Evolutionary conservation across 2,888 invertebrate genomes (phyloP), one percentile per base, ranked within the genome.

Genomic region (Drosophila birchii): DNA sequence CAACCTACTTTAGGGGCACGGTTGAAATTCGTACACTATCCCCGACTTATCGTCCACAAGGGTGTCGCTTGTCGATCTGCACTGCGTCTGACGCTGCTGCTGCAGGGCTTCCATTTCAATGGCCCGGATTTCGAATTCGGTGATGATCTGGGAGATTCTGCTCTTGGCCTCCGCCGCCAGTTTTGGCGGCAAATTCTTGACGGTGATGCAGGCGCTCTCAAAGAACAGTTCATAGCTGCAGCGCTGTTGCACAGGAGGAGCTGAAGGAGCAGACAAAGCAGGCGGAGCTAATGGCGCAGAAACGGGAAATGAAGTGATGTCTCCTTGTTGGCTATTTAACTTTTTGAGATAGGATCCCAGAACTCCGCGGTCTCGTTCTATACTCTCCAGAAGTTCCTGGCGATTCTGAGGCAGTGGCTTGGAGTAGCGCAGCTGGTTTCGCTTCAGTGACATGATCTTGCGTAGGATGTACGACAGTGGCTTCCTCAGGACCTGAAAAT

Each of bases 141-240:
- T 86, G 38, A 90, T 80, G 20, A 90, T 81, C 49, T 90, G 91
- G 0, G 90, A 90, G 18, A 90, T 84, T 26, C 88, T 83, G 59
- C 81, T 89, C 57, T 90, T 90, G 5, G 89, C 87, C 60, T 91
- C 91, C 0, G 91, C 86, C 0, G 90, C 91, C 54, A 90, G 43
- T 71, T 90, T 90, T 1, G 90, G 90, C 5, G 90, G 90, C 41
- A 90, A 73, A 6, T 69, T 75, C 64, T 91, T 90, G 20, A 91
- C 89, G 47, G 84, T 86, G 49, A 90, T 82, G 63, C 91, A 87
- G 5, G 89, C 88, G 29, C 91, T 91, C 54, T 91, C 91, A 26
- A 90, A 90, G 49, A 91, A 90, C 59, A 90, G 67, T 56, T 90
- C 90, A 54, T 90, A 90, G 51, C 84, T 88, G 45, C 89, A 85